Base-by-base conservation (phyloP, 2,113 vertebrate genomes). In the Chaetodon auriga region DNA sequence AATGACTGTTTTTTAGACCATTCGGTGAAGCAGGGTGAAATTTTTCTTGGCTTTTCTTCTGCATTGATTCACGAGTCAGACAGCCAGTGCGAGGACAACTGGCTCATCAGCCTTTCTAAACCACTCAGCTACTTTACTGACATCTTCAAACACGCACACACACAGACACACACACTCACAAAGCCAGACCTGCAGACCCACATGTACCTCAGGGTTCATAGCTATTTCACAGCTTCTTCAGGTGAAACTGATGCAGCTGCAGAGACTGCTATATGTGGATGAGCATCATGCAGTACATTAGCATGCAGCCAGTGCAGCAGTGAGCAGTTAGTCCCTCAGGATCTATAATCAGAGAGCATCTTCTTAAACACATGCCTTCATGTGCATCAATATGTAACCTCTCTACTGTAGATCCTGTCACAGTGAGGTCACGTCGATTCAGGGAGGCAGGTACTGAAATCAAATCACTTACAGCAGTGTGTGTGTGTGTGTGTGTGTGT, bases 301-400 rank as follows among this genome's bases (percentile, higher is more conserved):
- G 30, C 30, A 30, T 30, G 30, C 23, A 7, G 35, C 21, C 57
- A 70, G 71, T 11, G 4, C 55, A 45, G 60, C 58, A 51, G 38
- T 53, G 53, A 38, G 25, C 21, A 23, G 41, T 25, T 13, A n/a
- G 21, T 64, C 80, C 60, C 48, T 30, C 7, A 19, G 46, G 54
- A 60, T 75, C 49, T 70, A 49, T 30, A 30, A 81, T 78, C 69
- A 71, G 51, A 78, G 69, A 74, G 54, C 2, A 7, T 6, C 48
- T 36, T 30, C 66, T 38, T 38, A 53, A 54, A 53, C 45, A 58
- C 45, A 46, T n/a, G 16, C 43, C 60, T 62, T 57, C 65, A 45
- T 66, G 64, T 58, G 55, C 62, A 69, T 63, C 30, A 48, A 60
- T 65, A 48, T 79, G 36, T 57, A 35, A 14, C 25, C 51, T 25